Conservation (phyloP, 2,113 vertebrate species). For the Arvicanthis niloticus region DNA sequence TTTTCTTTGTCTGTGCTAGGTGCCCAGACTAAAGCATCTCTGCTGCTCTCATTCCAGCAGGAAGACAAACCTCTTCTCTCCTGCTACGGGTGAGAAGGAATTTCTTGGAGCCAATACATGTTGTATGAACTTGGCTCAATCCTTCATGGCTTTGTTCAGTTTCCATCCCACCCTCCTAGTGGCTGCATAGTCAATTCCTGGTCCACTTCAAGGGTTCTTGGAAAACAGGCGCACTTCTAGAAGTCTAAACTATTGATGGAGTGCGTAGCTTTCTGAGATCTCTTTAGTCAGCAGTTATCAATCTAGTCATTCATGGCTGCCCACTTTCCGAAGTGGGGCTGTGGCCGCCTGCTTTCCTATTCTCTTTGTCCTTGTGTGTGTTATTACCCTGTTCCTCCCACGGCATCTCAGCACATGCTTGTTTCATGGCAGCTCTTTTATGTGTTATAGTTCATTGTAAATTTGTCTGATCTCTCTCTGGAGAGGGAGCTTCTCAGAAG, state of each 20-base stretch:
- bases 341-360: background rate
- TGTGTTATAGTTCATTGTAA: background rate
- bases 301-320: background rate
- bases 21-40: background rate
- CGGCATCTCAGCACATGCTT: background rate
- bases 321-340: background rate
- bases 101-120: background rate
- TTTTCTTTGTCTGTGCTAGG: background rate
- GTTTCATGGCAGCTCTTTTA: slow-evolving; percentile 30
- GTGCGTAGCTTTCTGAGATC: background rate
- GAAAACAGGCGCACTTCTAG: background rate
- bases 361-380: background rate
- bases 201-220: background rate
- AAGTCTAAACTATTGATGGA: background rate
- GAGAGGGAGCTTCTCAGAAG: slow-evolving; percentile 4
- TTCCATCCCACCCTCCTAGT: background rate
- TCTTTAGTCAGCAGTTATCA: background rate
- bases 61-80: background rate
- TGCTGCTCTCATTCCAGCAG: background rate
- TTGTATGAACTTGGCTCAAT: background rate
- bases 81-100: background rate
- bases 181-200: background rate
- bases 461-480: slow-evolving; percentile 1
- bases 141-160: background rate
- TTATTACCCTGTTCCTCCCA: background rate